These are phyloP conservation scores for Coptodon rendalli DNA, from an alignment of 2,113 vertebrate species.

Conservation along the genomic window DNA sequence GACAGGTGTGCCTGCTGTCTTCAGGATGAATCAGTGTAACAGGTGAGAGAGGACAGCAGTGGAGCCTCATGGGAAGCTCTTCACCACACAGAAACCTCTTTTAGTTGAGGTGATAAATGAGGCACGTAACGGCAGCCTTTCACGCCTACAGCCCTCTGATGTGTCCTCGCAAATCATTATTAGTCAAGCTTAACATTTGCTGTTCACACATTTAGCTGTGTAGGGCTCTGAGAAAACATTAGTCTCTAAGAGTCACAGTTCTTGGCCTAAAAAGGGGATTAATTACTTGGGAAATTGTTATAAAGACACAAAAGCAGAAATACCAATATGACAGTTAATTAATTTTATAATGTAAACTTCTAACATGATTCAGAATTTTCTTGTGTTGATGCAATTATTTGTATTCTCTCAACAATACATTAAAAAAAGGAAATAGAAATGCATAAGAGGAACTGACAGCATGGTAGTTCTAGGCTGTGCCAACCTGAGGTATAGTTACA, in stretches of 20 bases:
- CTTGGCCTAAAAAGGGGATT: background rate
- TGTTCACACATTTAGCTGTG: background rate
- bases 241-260: background rate
- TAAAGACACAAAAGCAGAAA: background rate
- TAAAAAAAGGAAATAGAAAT: background rate
- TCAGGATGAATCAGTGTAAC: conserved; percentile 39
- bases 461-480: background rate
- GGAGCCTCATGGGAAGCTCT: conserved; percentile 9
- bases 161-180: conserved; percentile 24
- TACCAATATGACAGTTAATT: background rate
- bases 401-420: background rate
- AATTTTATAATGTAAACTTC: background rate
- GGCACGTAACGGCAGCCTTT: conserved; percentile 5
- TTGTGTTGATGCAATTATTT: no score
- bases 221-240: background rate
- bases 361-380: background rate
- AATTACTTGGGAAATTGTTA: background rate
- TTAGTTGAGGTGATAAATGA: conserved; percentile 28
- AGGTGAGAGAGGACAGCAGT: conserved; percentile 39
- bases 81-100: background rate
- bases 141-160: conserved; percentile 16
- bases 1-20: conserved; percentile 24
- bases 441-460: background rate
- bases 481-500: background rate
- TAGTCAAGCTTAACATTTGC: conserved; percentile 23